A percentile compares a stretch with the other conserved stretches of the same genome.
Conservation (phyloP, 2,888 invertebrate species). For the Melieria crassipennis region DNA sequence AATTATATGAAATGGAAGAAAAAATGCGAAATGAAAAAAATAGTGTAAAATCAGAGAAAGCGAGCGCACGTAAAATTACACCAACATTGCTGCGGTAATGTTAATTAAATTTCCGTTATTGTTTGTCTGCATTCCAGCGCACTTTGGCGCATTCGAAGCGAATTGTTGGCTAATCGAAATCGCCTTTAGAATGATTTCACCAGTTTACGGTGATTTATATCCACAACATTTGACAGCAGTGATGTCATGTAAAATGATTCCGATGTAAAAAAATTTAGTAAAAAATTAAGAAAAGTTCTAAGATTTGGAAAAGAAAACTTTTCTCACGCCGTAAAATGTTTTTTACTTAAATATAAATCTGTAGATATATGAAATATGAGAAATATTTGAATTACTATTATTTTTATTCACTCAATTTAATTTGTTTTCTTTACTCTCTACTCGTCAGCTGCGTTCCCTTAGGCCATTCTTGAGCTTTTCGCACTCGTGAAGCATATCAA, state of each 20-base stretch:
- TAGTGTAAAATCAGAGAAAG: slow-evolving; percentile 2
- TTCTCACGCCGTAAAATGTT: no score
- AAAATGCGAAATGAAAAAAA: slow-evolving; percentile 22
- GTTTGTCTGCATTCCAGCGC: slow-evolving; percentile 17
- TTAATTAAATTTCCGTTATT: slow-evolving; percentile 27
- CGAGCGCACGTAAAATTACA: background rate
- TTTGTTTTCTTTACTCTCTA: slow-evolving; percentile 11
- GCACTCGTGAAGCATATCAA: slow-evolving; percentile 17
- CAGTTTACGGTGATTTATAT: no score
- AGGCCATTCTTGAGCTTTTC: background rate
- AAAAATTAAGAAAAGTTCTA: no score
- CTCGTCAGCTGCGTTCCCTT: background rate
- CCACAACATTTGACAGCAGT: no score
- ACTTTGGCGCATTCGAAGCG: slow-evolving; percentile 30
- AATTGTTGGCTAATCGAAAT: slow-evolving; percentile 32
- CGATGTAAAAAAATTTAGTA: no score
- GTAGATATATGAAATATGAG: no score
- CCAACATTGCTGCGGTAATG: slow-evolving; percentile 14
- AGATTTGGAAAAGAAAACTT: no score
- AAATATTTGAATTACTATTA: no score
- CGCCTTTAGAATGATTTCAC: slow-evolving; percentile 31
- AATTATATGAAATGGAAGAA: background rate
- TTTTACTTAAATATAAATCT: no score
- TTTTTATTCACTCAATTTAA: background rate
- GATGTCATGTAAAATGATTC: no score